Percentiles rank a stretch among this genome's conserved stretches.
phyloP scores from a whole-genome alignment of 2,797 vertebrate species.

The Paratrypauchen microcephalus region DNA sequence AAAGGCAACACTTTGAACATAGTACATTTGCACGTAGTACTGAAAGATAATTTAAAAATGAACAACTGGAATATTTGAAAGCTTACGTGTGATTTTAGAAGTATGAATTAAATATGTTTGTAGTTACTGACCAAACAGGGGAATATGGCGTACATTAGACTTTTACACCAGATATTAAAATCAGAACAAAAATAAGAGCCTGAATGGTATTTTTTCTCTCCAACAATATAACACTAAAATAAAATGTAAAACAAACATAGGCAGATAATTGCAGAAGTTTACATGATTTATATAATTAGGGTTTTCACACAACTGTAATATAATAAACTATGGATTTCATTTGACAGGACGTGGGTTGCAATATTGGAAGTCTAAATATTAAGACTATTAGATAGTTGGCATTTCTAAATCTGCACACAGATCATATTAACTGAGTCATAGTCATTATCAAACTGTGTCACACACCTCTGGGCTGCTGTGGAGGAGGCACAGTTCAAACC shows the following conservation, averaged over 20 bases:
- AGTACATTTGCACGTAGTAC: background rate
- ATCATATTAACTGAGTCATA: background rate
- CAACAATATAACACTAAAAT: too few relatives aligned
- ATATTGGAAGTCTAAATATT: background rate
- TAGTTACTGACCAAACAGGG: too few relatives aligned
- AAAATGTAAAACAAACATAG: too few relatives aligned
- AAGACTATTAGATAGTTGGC: background rate
- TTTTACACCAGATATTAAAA: too few relatives aligned
- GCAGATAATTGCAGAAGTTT: background rate
- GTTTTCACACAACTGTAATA: background rate
- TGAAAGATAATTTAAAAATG: too few relatives aligned
- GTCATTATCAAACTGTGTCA: background rate
- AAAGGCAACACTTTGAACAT: slow-evolving; percentile 39
- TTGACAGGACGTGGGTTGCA: background rate
- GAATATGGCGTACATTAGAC: too few relatives aligned
- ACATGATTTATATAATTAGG: background rate
- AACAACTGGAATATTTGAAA: too few relatives aligned
- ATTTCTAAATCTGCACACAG: background rate
- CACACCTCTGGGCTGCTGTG: slow-evolving; percentile 16
- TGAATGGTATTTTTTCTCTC: too few relatives aligned
- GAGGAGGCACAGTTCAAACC: slow-evolving; percentile 30
- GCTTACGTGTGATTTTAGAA: background rate
- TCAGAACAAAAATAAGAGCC: too few relatives aligned
- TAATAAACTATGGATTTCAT: background rate
- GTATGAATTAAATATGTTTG: background rate